Evolutionary conservation across 2,113 vertebrate genomes (phyloP), one percentile per base, ranked within the genome.

Genomic region (Festucalex cinctus): DNA sequence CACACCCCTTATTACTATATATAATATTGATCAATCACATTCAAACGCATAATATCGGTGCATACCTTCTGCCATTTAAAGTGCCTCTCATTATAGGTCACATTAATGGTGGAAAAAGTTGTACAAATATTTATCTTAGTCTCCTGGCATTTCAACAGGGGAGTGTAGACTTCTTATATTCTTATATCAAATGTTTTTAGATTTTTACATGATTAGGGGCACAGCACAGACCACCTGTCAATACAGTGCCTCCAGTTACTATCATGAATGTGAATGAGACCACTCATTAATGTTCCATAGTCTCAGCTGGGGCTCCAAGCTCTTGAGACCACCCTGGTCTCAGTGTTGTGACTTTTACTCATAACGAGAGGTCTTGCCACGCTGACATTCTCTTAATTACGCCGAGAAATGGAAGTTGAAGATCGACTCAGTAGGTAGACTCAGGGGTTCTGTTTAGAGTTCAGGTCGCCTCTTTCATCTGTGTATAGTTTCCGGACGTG

Each of bases 381-480:
- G 69, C 54, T 88, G 86, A 88, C 88, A 88, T 89, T 90, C 68
- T 84, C 75, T 63, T 89, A 88, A 90, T 89, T 89, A 80, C 70
- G 71, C 70, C 26, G 58, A 37, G 59, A 60, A 54, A 68, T 71
- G 63, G 39, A 70, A 70, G 69, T 62, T 74, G 59, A 75, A 76
- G 73, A 85, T 68, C 37, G 17, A 36, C 83, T 63, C 71, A 73
- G 82, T 77, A 73, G 82, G 78, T 63, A 44, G 60, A 59, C 37
- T 76, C 41, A 76, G 49, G 68, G 39, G 75, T 73, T 72, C 74
- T 68, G 68, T 22, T 83, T 26, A 82, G 68, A 71, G 78, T 77
- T 35, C 70, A 64, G 64, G 66, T 74, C 63, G 77, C 71, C 63
- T 24, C 54, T 77, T 28, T 66, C 66, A 74, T 81, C 68, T 67